Conservation (phyloP, 2,888 invertebrate genomes). For the Cistogaster globosa region DNA sequence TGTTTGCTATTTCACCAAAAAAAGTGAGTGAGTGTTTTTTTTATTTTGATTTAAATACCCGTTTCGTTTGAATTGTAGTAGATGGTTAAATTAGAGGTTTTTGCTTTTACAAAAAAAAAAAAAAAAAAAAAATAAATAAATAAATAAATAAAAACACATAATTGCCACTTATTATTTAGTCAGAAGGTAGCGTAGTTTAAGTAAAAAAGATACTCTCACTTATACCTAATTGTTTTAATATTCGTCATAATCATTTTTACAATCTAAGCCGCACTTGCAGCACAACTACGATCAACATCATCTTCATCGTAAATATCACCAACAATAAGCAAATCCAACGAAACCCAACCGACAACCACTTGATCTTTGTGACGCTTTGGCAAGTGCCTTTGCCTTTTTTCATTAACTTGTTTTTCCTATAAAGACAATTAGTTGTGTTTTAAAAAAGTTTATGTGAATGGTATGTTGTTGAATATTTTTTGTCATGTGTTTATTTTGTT, state of each 20-base stretch:
- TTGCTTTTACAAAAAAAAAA: neutral
- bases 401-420: slow-evolving; percentile 40
- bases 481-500: slow-evolving; percentile 38
- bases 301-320: neutral
- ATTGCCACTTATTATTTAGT: slow-evolving; percentile 24
- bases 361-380: slow-evolving; percentile 57
- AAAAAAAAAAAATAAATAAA: neutral
- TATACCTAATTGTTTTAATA: neutral
- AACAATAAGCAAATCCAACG: slow-evolving; percentile 27
- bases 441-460: slow-evolving; percentile 48
- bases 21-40: slow-evolving; percentile 21
- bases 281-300: neutral
- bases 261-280: slow-evolving; percentile 5
- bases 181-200: neutral
- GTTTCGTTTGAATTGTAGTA: slow-evolving; percentile 33
- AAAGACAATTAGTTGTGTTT: slow-evolving; percentile 35
- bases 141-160: too few species aligned
- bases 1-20: slow-evolving; percentile 61
- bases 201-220: slow-evolving; percentile 25
- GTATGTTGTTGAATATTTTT: slow-evolving; percentile 41
- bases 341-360: slow-evolving; percentile 60
- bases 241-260: slow-evolving; percentile 41
- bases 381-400: slow-evolving; percentile 54
- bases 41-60: slow-evolving; percentile 20
- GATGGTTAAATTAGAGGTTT: slow-evolving; percentile 34